Percentiles rank a stretch among this genome's conserved stretches.
Evolutionary conservation across 2,797 vertebrate species (phyloP).

Genomic region (Schizopygopsis pylzovi): DNA sequence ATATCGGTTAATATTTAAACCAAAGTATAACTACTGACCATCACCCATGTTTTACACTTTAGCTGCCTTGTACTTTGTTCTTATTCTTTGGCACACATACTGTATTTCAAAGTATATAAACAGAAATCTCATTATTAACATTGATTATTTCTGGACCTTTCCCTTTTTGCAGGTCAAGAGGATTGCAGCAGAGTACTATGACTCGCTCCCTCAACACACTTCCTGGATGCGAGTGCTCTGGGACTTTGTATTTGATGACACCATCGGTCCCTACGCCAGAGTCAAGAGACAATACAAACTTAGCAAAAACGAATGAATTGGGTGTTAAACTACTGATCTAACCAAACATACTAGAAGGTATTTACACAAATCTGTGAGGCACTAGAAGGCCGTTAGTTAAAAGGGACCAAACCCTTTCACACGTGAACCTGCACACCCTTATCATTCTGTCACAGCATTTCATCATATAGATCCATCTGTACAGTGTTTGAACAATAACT

Average conservation of each 20-base stretch:
- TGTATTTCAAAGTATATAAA: background rate
- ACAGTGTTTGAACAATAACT: background rate
- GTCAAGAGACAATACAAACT: conserved; percentile 89
- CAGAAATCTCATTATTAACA: background rate
- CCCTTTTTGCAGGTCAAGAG: conserved; percentile 86
- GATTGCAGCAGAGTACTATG: conserved; percentile 95
- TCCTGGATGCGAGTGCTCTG: conserved; percentile 94
- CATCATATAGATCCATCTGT: background rate
- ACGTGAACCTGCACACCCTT: background rate
- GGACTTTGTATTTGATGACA: conserved; percentile 94
- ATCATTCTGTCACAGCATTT: conserved; percentile 12
- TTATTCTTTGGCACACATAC: background rate
- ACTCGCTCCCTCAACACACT: conserved; percentile 90
- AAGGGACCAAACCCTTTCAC: background rate
- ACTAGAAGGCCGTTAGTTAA: background rate
- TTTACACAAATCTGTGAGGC: conserved; percentile 23
- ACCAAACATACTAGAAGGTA: background rate
- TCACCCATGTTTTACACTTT: background rate
- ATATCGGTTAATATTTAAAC: conserved; percentile 36
- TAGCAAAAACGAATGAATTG: conserved; percentile 72
- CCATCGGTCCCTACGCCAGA: conserved; percentile 89
- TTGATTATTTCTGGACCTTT: conserved; percentile 13
- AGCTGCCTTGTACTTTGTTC: background rate
- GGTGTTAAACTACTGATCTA: background rate
- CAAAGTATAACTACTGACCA: conserved; percentile 2